Percentiles rank a stretch among this genome's conserved stretches.
phyloP scores from a whole-genome alignment of 2,888 invertebrate genomes.

The Leistus spinibarbis region DNA sequence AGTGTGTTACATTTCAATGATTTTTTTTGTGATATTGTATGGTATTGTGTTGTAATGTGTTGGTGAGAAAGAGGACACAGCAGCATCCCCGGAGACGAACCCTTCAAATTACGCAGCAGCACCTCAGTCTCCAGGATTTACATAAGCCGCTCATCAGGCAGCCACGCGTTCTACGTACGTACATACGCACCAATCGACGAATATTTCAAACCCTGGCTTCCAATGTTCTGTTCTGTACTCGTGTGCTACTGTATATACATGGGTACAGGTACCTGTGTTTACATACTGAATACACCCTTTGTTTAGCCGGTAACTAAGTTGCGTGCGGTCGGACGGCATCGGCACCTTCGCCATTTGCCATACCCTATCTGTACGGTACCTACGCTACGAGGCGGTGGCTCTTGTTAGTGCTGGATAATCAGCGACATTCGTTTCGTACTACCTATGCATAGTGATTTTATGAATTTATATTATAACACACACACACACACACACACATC shows the following conservation, averaged over 20 bases:
- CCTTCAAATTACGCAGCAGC: conserved; percentile 22
- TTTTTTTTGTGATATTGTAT: not conserved
- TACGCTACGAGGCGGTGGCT: not conserved
- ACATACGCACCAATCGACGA: conserved; percentile 3
- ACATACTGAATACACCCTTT: conserved; percentile 29
- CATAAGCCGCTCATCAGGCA: conserved; percentile 19
- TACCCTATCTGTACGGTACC: not conserved
- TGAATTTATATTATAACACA: not conserved
- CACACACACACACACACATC: not conserved
- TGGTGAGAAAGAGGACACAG: not conserved
- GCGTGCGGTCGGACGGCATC: conserved; percentile 5
- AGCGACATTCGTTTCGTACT: conserved; percentile 14
- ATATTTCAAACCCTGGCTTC: not conserved
- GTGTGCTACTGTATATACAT: not conserved
- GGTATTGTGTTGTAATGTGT: not conserved
- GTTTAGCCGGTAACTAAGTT: conserved; percentile 34
- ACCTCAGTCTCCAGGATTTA: conserved; percentile 2
- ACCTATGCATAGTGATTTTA: not conserved
- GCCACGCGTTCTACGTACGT: not conserved
- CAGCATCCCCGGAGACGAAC: not conserved
- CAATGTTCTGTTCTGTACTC: not conserved
- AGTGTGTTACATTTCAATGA: no score
- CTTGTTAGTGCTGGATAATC: conserved; percentile 28
- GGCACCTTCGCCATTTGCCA: not conserved
- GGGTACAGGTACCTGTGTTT: conserved; percentile 29